These are phyloP conservation scores for Drosophila erecta DNA, from an alignment of 1,140 invertebrate species.

Conservation along the genomic window DNA sequence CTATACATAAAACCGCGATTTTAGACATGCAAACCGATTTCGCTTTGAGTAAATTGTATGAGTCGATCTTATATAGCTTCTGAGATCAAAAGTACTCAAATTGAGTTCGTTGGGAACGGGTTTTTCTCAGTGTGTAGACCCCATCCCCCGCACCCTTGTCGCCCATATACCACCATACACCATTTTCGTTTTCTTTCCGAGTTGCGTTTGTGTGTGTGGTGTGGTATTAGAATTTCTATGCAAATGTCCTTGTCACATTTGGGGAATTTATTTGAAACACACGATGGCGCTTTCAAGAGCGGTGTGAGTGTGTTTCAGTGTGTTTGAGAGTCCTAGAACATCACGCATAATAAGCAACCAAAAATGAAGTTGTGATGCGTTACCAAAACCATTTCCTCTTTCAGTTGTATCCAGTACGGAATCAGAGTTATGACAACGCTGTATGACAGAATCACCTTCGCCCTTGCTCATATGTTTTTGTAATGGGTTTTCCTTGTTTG, in stretches of 20 bases:
- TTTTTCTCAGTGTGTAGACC: no score
- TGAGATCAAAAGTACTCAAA: no score
- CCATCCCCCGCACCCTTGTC: no score
- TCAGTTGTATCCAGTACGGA: slow-evolving; percentile 13
- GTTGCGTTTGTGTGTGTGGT: slow-evolving; percentile 21
- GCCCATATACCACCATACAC: background rate
- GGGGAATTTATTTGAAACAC: slow-evolving; percentile 75
- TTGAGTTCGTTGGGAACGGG: no score
- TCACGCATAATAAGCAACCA: slow-evolving; percentile 58
- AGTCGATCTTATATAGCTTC: no score
- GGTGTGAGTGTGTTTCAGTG: slow-evolving; percentile 1
- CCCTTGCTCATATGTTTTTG: slow-evolving; percentile 14
- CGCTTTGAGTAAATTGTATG: no score
- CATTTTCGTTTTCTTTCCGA: slow-evolving; percentile 11
- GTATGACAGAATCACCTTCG: background rate
- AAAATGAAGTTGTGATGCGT: slow-evolving; percentile 50
- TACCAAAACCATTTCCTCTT: slow-evolving; percentile 28
- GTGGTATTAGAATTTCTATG: slow-evolving; percentile 72
- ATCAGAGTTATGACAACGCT: slow-evolving; percentile 12
- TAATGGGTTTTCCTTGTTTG: slow-evolving; percentile 4
- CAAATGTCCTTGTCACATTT: slow-evolving; percentile 81
- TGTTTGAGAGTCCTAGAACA: slow-evolving; percentile 3
- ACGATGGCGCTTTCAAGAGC: slow-evolving; percentile 33
- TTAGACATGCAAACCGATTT: no score
- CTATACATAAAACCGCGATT: no score